These are phyloP conservation scores for Ptychodera flava DNA, from an alignment of 35 echinoderm and acorn worm genomes.

Conservation along the genomic window DNA sequence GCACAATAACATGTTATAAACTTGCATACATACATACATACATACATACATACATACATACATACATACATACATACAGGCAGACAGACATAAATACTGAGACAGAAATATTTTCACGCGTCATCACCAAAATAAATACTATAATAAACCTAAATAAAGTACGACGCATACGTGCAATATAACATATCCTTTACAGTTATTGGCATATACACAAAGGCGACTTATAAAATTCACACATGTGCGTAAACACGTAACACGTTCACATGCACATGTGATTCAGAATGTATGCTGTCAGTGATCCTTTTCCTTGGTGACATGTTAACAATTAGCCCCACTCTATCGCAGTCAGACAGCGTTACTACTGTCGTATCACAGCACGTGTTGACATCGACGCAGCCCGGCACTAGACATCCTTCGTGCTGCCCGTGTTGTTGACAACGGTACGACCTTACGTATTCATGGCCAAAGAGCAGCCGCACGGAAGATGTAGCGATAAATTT, in stretches of 20 bases:
- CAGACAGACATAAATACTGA: neutral
- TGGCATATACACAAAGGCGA: neutral
- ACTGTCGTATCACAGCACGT: too few species aligned
- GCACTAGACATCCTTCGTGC: too few species aligned
- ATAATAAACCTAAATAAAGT: neutral
- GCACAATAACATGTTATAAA: neutral
- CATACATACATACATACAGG: neutral
- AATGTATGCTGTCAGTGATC: neutral
- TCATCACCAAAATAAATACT: neutral
- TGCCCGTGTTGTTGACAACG: too few species aligned
- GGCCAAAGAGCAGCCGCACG: too few species aligned
- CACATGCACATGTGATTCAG: neutral
- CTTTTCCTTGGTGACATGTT: too few species aligned
- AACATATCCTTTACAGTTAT: neutral
- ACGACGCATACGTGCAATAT: neutral
- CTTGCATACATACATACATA: neutral
- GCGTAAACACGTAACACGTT: neutral
- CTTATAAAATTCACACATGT: too few species aligned
- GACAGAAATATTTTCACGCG: neutral
- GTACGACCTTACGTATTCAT: too few species aligned
- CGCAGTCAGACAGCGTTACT: too few species aligned
- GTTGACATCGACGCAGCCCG: too few species aligned
- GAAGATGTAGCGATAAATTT: too few species aligned
- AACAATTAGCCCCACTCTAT: too few species aligned
- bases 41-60: conserved; percentile 2